Base-by-base conservation (phyloP, 2,113 vertebrate genomes). In the Apus apus region DNA sequence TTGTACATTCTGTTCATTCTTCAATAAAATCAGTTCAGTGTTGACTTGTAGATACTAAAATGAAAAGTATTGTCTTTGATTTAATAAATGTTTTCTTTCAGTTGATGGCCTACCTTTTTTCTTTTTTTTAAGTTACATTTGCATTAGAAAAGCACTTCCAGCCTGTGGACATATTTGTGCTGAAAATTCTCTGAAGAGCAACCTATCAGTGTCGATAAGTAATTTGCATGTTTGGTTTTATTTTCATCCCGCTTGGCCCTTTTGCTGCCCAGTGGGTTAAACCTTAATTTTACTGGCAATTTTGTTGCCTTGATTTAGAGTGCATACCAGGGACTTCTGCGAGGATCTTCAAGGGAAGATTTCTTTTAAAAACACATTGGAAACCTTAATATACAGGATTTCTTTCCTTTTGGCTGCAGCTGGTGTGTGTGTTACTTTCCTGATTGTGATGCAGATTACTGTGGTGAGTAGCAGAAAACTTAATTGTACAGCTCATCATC, bases 41-140 rank as follows among this genome's bases (percentile, higher is more conserved):
- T 98, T 98, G 97, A 98, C 98, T 98, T 98, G 97, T 98, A 98
- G 98, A 98, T 98, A 98, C 98, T 98, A 97, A 98, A 98, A 98
- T 90, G 88, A 97, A 97, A 97, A 98, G 93, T 98, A 98, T 97
- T 98, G 97, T 98, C 94, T 98, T 98, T 98, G 96, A 98, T 96
- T 98, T 96, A 98, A 98, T 98, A 98, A 98, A 98, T 98, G 98
- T 98, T 98, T 98, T 97, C 97, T 98, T 98, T 98, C 96, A 96
- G 68, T 92, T 96, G 71, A 48, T 97, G 88, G 82, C 85, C 92
- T 97, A 78, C 30, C 56, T 87, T 93, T 96, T 95, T 94, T 96
- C 72, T 89, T 97, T 94, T 78, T 34, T 29, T 5, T 90, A 25
- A 80, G 21, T 80, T 36, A 21, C 14, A 6, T 90, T 85, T 90